A percentile compares a stretch with the other conserved stretches of the same genome.
Evolutionary conservation across 2,113 vertebrate genomes (phyloP).

Genomic region (Lasiurus borealis): DNA sequence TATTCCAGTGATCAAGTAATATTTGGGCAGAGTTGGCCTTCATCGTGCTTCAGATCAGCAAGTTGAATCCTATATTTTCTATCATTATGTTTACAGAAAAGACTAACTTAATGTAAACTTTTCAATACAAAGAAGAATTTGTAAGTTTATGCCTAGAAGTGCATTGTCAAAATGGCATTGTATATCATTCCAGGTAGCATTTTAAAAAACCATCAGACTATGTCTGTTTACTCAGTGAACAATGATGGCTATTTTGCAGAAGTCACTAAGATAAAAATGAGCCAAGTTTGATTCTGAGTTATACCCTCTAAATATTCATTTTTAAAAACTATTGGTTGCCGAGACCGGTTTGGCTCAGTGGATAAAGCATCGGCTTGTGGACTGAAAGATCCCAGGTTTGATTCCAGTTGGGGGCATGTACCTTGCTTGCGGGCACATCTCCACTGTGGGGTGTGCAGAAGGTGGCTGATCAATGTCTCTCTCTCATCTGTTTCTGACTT

Average conservation of each 20-base stretch:
- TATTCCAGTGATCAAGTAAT: not conserved
- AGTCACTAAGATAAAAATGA: constrained; percentile 46
- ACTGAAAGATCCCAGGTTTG: no score
- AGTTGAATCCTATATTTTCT: not conserved
- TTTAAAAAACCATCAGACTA: constrained; percentile 8
- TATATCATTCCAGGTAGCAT: constrained; percentile 35
- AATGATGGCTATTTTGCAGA: constrained; percentile 22
- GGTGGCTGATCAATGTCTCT: no score
- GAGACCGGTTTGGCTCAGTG: no score
- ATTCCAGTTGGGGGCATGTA: no score
- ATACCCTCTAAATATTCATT: not conserved
- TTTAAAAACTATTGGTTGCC: not conserved
- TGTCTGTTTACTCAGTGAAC: constrained; percentile 38
- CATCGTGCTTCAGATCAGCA: not conserved
- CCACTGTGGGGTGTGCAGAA: no score
- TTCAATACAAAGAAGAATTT: not conserved
- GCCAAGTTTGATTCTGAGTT: constrained; percentile 42
- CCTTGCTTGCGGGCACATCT: no score
- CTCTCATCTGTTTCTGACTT: no score
- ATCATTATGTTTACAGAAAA: not conserved
- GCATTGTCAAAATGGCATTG: constrained; percentile 6
- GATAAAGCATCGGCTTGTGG: no score
- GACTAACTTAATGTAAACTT: constrained; percentile 17
- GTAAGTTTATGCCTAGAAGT: not conserved
- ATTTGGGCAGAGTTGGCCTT: not conserved